Evolutionary conservation across 2,113 vertebrate genomes (phyloP).

Genomic region (Gopherus flavomarginatus): DNA sequence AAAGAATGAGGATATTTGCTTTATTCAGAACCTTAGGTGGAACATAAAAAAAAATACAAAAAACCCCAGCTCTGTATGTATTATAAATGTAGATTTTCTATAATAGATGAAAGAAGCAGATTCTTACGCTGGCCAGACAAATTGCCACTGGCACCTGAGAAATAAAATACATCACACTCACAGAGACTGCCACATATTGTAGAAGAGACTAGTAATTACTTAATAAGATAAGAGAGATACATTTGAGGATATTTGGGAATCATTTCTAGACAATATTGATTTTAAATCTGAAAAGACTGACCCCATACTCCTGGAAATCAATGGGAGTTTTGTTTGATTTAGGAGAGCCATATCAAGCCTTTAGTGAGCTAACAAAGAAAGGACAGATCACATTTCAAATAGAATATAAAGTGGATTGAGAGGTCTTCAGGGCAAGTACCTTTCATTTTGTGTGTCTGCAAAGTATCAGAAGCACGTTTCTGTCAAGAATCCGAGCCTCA

Average conservation of each 20-base stretch:
- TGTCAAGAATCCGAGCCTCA: not conserved
- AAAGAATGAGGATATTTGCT: not conserved
- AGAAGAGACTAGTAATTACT: not conserved
- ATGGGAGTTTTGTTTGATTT: not conserved
- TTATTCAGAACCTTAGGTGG: not conserved
- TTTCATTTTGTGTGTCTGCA: not conserved
- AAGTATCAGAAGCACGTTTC: not conserved
- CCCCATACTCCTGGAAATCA: not conserved
- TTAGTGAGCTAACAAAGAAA: not conserved
- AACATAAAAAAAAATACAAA: not conserved
- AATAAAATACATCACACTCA: not conserved
- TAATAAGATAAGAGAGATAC: not conserved
- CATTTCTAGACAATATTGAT: not conserved
- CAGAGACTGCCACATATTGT: not conserved
- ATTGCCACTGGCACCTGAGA: not conserved
- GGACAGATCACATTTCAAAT: not conserved
- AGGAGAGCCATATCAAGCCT: not conserved
- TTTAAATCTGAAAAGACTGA: not conserved
- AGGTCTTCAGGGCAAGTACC: not conserved
- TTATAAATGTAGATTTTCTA: slow-evolving; percentile 5
- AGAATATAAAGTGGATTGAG: not conserved
- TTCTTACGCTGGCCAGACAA: not conserved
- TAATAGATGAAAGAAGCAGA: not conserved
- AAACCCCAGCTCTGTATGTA: fast-evolving
- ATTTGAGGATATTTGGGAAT: not conserved